Percentiles rank a stretch among this genome's conserved stretches.
phyloP scores from a whole-genome alignment of 1,140 invertebrate species.

The Scaptomyza graminum region DNA sequence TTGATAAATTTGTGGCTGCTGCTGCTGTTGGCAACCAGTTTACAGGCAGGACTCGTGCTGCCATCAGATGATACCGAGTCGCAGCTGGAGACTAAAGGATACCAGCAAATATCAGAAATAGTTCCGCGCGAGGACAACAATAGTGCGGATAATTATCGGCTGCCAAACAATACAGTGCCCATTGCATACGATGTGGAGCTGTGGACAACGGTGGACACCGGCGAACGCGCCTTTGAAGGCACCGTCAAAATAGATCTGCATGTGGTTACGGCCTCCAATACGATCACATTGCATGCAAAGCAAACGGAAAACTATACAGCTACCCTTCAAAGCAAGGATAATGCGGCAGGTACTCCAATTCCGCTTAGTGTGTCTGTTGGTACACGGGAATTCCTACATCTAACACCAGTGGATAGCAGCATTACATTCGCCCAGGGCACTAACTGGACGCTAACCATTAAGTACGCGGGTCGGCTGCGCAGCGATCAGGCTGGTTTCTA shows the following conservation, averaged over 20 bases:
- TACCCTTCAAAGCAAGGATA: conserved; percentile 45
- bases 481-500: conserved; percentile 91
- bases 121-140: conserved; percentile 57
- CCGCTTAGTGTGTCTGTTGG: not conserved
- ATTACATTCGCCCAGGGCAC: conserved; percentile 80
- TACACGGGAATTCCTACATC: conserved; percentile 64
- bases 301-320: conserved; percentile 58
- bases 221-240: conserved; percentile 85
- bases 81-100: conserved; percentile 62
- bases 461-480: conserved; percentile 85
- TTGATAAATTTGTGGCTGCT: conserved; percentile 42
- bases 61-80: conserved; percentile 19
- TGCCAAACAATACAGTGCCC: conserved; percentile 86
- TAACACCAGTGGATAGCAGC: conserved; percentile 52
- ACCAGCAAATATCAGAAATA: not conserved
- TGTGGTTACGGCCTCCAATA: conserved; percentile 65
- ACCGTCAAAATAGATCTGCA: conserved; percentile 85
- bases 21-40: conserved; percentile 43
- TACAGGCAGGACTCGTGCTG: conserved; percentile 43
- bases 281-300: conserved; percentile 85
- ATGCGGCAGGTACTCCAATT: not conserved
- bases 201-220: conserved; percentile 86
- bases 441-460: conserved; percentile 84
- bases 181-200: conserved; percentile 87
- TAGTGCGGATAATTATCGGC: conserved; percentile 83